Evolutionary conservation across 1,140 invertebrate genomes (phyloP).

Genomic region (Musca domestica): DNA sequence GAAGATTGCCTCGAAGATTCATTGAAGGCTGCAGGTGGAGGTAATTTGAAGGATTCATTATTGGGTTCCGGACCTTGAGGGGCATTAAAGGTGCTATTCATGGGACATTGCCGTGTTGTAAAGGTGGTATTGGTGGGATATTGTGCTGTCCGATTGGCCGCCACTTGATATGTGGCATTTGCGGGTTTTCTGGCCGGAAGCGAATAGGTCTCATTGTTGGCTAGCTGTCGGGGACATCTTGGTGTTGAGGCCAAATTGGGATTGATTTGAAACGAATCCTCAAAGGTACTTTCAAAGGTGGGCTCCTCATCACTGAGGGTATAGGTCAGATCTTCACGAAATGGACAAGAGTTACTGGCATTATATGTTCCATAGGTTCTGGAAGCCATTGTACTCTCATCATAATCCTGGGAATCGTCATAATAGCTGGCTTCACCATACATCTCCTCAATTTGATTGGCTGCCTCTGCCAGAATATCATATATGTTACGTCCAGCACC

Average conservation of each 20-base stretch:
- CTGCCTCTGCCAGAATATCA: constrained; percentile 32
- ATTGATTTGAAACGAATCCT: neutral
- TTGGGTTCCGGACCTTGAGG: neutral
- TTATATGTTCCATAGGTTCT: too few relatives aligned
- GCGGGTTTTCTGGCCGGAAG: neutral
- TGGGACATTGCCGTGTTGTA: neutral
- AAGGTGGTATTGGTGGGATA: too few relatives aligned
- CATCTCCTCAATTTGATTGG: constrained; percentile 28
- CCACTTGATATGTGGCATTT: constrained; percentile 7
- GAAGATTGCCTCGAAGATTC: too few relatives aligned
- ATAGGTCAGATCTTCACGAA: too few relatives aligned
- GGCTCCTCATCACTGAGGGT: too few relatives aligned
- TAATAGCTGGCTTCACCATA: neutral
- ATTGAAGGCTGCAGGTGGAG: too few relatives aligned
- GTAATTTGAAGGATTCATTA: neutral
- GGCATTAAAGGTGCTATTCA: neutral
- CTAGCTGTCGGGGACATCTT: too few relatives aligned
- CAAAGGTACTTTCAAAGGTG: neutral
- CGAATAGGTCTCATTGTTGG: neutral
- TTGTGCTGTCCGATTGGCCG: neutral
- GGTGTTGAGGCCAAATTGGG: too few relatives aligned
- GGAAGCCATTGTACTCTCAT: too few relatives aligned
- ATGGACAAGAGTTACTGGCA: too few relatives aligned
- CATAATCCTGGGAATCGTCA: neutral
- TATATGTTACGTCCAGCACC: constrained; percentile 29